A percentile compares a stretch with the other conserved stretches of the same genome.
phyloP scores from a whole-genome alignment of 1,140 invertebrate species.

The Octopus sinensis region DNA sequence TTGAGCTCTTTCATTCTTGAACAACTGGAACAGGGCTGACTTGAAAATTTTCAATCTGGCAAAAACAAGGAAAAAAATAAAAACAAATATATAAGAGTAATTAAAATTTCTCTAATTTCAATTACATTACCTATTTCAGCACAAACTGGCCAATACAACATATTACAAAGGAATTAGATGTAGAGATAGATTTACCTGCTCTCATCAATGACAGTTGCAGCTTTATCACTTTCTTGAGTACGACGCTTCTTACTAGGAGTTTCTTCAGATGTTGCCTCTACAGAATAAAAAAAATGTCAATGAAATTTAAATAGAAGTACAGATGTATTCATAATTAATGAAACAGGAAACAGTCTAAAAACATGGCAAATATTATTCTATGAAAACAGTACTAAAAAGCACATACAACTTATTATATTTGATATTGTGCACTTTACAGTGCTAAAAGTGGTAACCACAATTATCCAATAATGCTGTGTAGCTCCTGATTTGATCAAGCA shows the following conservation, averaged over 20 bases:
- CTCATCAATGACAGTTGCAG: background rate
- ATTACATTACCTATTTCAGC: no score
- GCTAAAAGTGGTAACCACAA: no score
- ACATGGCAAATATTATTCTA: no score
- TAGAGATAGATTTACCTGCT: background rate
- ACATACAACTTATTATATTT: no score
- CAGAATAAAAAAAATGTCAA: no score
- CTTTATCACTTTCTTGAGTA: background rate
- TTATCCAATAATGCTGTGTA: no score
- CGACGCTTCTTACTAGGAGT: background rate
- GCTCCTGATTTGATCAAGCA: no score
- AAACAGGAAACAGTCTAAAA: no score
- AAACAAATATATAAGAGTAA: conserved; percentile 14
- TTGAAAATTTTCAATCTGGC: conserved; percentile 54
- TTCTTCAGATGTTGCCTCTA: background rate
- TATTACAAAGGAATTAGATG: background rate
- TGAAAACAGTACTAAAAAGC: no score
- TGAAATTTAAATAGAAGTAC: no score
- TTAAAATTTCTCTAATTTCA: background rate
- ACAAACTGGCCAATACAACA: background rate
- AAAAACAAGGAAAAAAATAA: conserved; percentile 21
- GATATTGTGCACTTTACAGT: no score
- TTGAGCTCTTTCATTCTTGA: conserved; percentile 56
- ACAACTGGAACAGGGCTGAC: conserved; percentile 55
- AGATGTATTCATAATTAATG: no score